These are phyloP conservation scores for Proales similis DNA, from an alignment of 1,140 invertebrate genomes.

Conservation along the genomic window DNA sequence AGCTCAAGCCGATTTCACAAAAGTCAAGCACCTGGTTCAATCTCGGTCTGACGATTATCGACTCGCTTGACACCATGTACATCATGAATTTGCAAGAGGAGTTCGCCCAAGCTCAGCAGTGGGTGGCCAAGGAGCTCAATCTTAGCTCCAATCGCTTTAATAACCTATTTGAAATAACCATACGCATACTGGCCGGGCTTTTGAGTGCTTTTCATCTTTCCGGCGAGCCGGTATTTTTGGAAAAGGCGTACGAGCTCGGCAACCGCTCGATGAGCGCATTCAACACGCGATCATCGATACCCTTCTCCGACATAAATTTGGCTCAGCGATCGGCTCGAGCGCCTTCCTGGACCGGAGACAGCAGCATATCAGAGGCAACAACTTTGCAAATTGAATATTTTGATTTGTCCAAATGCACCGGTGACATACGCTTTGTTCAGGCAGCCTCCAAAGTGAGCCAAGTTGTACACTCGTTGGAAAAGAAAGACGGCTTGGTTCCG, in stretches of 20 bases:
- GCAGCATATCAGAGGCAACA: slow-evolving; percentile 84
- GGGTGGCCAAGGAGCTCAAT: slow-evolving; percentile 76
- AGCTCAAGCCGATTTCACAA: slow-evolving; percentile 74
- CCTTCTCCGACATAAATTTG: slow-evolving; percentile 34
- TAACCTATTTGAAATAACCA: slow-evolving; percentile 97
- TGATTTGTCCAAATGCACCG: slow-evolving; percentile 90
- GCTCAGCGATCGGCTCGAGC: slow-evolving; percentile 2
- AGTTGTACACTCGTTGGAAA: slow-evolving; percentile 18
- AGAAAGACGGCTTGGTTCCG: slow-evolving; percentile 21
- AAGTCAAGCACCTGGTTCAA: slow-evolving; percentile 63
- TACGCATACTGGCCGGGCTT: slow-evolving; percentile 90
- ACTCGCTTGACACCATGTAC: slow-evolving; percentile 90
- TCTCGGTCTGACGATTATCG: slow-evolving; percentile 89
- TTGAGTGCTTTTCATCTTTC: slow-evolving; percentile 85
- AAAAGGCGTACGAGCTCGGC: slow-evolving; percentile 36
- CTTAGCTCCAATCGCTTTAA: slow-evolving; percentile 68
- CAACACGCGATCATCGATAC: slow-evolving; percentile 25
- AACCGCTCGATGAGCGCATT: slow-evolving; percentile 8
- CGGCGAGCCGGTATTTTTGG: slow-evolving; percentile 53
- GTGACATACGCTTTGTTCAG: slow-evolving; percentile 70
- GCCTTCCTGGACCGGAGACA: slow-evolving; percentile 23
- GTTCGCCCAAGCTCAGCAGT: slow-evolving; percentile 81
- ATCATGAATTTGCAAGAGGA: slow-evolving; percentile 93
- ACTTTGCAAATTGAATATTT: slow-evolving; percentile 91
- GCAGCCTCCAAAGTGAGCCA: slow-evolving; percentile 10